Evolutionary conservation across 1,140 invertebrate species (phyloP), one percentile per base, ranked within the genome.

Genomic region (Sipha flava): DNA sequence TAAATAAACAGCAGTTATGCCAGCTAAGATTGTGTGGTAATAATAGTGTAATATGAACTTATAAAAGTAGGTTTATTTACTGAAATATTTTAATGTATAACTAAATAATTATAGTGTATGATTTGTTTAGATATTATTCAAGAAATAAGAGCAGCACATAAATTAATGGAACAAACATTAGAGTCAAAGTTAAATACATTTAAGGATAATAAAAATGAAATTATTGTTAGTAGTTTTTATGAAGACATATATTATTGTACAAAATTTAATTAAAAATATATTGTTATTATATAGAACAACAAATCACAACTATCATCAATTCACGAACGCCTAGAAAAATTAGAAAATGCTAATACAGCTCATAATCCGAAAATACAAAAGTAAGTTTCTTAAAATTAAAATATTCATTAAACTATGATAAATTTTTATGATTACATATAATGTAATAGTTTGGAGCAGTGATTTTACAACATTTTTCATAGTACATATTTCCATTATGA

Each of bases 111-210:
- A 40, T 21, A 10, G 45, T 29, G 10, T 75, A n/a, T n/a, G 26
- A 43, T 57, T 40, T 77, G 1, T 59, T 57, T 59, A 77, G 73
- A 26, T 57, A 59, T 77, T 59, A 57, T 77, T 59, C 73, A 77
- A 59, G 73, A 77, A 77, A 77, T 77, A 59, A 77, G 73, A 77
- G 21, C 52, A 18, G 73, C 73, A 18, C 73, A 77, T 57, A 77
- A 57, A 37, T 43, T 77, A 59, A 77, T 77, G 73, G 73, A 77
- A 77, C 34, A 77, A 59, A 59, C 73, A 57, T 37, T 77, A 23
- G 52, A 77, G 34, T 59, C 73, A 40, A 77, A 59, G 16, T 59
- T 77, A 57, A 77, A 77, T 57, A 26, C 14, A 29, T 37, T 77
- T 77, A 40, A 29, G 18, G 34, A 6, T 40, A 77, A 18, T 77